These are phyloP conservation scores for Rhyacichthys aspro DNA, from an alignment of 2,797 vertebrate genomes.

Conservation along the genomic window DNA sequence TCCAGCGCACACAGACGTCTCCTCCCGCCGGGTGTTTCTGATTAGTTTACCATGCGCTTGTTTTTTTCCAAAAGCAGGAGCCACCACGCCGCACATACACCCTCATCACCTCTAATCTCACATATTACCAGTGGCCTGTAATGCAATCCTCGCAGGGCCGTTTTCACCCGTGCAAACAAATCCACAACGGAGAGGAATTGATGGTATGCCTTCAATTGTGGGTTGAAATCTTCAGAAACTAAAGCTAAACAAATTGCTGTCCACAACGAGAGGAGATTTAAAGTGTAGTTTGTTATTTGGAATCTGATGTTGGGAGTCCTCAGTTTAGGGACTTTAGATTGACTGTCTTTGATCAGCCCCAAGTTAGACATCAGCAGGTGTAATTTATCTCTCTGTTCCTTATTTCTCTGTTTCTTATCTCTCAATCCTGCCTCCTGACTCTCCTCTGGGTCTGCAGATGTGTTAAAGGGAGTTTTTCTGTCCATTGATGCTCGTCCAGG, in stretches of 20 bases:
- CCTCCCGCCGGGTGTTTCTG: constrained; percentile 41
- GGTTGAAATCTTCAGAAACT: constrained; percentile 39
- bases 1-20: constrained; percentile 25
- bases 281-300: constrained; percentile 38
- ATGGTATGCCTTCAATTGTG: constrained; percentile 57
- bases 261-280: constrained; percentile 31
- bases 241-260: constrained; percentile 49
- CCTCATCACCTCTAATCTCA: constrained; percentile 59
- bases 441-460: too few relatives aligned
- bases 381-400: too few relatives aligned
- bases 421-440: too few relatives aligned
- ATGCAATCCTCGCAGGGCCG: constrained; percentile 42
- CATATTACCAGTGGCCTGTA: constrained; percentile 56
- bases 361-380: too few relatives aligned
- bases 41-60: constrained; percentile 62
- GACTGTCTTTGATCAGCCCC: too few relatives aligned
- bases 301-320: neutral
- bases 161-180: constrained; percentile 64
- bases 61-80: constrained; percentile 48
- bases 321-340: too few relatives aligned
- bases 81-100: constrained; percentile 35
- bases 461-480: too few relatives aligned
- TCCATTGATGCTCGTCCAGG: too few relatives aligned
- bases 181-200: constrained; percentile 53
- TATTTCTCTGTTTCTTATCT: too few relatives aligned